A percentile compares a stretch with the other conserved stretches of the same genome.
Conservation (phyloP, 2,113 vertebrate species). For the Prolemur simus region DNA sequence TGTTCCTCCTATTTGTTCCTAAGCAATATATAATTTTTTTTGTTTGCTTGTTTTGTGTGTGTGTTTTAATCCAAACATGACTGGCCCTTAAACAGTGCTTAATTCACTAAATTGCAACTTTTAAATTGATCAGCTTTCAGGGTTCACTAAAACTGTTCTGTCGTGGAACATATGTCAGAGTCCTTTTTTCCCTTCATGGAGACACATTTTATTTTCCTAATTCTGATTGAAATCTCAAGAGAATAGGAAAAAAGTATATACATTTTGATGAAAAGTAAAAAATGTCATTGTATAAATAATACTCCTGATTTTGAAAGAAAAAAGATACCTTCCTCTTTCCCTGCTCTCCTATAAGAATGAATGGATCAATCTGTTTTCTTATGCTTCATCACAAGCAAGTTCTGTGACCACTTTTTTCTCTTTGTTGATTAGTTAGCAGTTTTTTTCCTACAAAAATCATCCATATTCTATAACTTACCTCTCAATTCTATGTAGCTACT, state of each 20-base stretch:
- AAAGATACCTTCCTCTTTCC: not conserved
- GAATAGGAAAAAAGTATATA: not conserved
- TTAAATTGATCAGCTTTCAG: not conserved
- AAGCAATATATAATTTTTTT: not conserved
- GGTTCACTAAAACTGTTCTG: not conserved
- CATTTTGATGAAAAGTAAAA: constrained; percentile 16
- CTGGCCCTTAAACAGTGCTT: not conserved
- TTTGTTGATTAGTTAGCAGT: not conserved
- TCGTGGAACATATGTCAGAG: not conserved
- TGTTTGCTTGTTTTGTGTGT: not conserved
- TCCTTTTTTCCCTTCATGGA: not conserved
- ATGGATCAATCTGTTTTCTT: not conserved
- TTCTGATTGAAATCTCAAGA: constrained; percentile 5
- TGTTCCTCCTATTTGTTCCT: not conserved
- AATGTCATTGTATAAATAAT: not conserved
- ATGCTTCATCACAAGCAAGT: not conserved
- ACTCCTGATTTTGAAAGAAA: not conserved
- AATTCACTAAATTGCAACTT: not conserved
- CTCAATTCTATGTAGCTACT: not conserved
- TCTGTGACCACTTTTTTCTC: not conserved
- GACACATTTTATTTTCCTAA: constrained; percentile 24
- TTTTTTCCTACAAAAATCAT: not conserved
- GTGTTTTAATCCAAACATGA: not conserved
- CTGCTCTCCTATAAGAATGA: not conserved
- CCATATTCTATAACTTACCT: constrained; percentile 1